These are phyloP conservation scores for Yoshiicerus persimilis DNA, from an alignment of 1,140 invertebrate species.

Conservation along the genomic window DNA sequence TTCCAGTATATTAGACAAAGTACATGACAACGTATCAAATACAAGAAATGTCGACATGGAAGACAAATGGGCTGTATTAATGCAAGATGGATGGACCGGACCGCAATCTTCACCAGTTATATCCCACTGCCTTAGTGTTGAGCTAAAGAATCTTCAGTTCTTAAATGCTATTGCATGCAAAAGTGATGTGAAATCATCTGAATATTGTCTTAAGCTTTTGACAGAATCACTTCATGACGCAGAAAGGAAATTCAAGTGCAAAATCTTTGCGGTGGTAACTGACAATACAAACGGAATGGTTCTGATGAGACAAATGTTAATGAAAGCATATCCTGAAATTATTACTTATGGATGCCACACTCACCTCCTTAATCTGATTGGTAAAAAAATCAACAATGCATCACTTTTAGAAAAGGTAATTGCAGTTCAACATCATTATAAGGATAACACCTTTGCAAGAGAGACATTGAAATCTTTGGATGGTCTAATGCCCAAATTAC, in stretches of 20 bases:
- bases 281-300: slow-evolving; percentile 15
- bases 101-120: neutral
- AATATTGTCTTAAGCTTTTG: neutral
- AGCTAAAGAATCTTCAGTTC: neutral
- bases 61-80: neutral
- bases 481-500: neutral
- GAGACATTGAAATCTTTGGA: neutral
- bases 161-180: neutral
- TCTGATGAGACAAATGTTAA: neutral
- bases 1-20: neutral
- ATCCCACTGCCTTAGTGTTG: neutral
- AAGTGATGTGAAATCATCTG: neutral
- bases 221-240: neutral
- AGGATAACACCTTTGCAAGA: neutral
- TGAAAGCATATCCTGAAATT: neutral
- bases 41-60: neutral
- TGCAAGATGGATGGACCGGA: neutral
- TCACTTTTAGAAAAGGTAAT: neutral
- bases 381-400: slow-evolving; percentile 1
- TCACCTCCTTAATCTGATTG: slow-evolving; percentile 32
- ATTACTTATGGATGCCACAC: slow-evolving; percentile 25
- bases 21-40: neutral
- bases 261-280: neutral
- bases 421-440: slow-evolving; percentile 21
- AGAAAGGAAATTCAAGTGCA: neutral